Conservation (phyloP, 2,113 vertebrate species). For the Redunca redunca region DNA sequence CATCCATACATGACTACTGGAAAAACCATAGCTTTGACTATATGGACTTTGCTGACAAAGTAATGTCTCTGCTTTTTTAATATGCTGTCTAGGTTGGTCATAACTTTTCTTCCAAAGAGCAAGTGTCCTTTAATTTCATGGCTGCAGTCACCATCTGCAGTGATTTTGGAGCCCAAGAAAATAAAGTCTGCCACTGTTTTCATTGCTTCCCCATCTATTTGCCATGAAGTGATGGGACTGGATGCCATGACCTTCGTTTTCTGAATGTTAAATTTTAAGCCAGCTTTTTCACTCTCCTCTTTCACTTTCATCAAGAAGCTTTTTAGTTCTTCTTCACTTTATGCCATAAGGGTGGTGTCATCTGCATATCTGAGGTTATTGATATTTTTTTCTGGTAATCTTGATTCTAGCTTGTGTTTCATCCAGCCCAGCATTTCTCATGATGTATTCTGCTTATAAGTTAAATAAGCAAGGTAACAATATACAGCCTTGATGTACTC, state of each 20-base stretch:
- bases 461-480: neutral
- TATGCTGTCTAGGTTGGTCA: neutral
- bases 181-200: neutral
- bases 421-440: neutral
- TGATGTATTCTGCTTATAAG: neutral
- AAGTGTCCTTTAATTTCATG: neutral
- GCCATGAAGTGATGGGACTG: neutral
- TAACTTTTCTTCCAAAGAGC: neutral
- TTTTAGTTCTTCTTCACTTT: neutral
- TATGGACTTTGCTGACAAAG: neutral
- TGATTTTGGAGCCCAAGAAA: neutral
- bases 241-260: neutral
- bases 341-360: neutral
- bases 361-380: neutral
- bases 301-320: neutral
- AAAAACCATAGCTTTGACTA: neutral
- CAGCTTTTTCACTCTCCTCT: neutral
- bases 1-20: neutral
- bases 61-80: neutral
- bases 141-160: neutral
- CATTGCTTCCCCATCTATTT: neutral
- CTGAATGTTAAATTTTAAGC: neutral
- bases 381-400: neutral
- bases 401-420: neutral
- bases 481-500: neutral